Conservation (phyloP, 1,140 invertebrate species). For the Ceratoteleas bidentatus region DNA sequence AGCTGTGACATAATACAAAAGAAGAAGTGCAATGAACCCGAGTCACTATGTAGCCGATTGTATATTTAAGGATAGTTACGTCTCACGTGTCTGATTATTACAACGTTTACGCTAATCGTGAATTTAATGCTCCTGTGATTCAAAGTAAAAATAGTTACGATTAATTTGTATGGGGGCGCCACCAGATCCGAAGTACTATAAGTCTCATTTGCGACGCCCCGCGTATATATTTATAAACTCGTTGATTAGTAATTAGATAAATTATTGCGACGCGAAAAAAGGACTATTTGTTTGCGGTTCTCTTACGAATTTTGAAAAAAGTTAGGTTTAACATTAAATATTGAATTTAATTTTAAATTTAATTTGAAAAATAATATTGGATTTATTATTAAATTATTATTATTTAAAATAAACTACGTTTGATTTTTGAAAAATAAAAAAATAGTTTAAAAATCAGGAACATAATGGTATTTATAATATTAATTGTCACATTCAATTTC, state of each 20-base stretch:
- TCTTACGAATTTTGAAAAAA: too few relatives aligned
- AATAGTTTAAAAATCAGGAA: too few relatives aligned
- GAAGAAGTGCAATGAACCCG: constrained; percentile 23
- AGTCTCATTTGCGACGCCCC: background rate
- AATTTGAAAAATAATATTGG: too few relatives aligned
- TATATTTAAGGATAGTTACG: constrained; percentile 26
- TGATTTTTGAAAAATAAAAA: too few relatives aligned
- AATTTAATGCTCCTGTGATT: constrained; percentile 22
- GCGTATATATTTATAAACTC: background rate
- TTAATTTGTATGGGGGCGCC: background rate
- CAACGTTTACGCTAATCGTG: constrained; percentile 27
- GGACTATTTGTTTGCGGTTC: background rate
- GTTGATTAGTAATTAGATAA: background rate
- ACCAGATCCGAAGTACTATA: background rate
- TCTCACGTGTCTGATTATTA: background rate
- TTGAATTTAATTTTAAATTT: too few relatives aligned
- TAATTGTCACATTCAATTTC: too few relatives aligned
- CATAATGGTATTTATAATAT: too few relatives aligned
- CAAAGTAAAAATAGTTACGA: constrained; percentile 6
- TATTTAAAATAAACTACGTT: too few relatives aligned
- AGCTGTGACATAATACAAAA: constrained; percentile 13
- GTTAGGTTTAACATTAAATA: too few relatives aligned
- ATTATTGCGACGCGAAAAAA: background rate
- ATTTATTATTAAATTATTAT: too few relatives aligned
- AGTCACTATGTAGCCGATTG: constrained; percentile 20